Conservation (phyloP, 2,113 vertebrate genomes). For the Andinoacara biseriatus region DNA sequence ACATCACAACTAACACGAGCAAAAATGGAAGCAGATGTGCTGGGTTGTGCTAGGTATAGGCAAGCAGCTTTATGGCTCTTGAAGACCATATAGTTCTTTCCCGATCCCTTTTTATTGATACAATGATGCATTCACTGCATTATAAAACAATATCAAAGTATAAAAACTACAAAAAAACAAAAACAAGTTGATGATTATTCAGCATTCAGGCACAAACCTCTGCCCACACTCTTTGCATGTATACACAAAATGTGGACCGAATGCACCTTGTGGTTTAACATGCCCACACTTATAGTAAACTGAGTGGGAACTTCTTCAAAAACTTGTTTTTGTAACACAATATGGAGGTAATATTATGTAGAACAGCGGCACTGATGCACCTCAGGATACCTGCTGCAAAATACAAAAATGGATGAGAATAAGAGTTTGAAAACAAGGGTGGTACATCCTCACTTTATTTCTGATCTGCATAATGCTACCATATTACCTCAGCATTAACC, state of each 20-base stretch:
- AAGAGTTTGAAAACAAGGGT: background rate
- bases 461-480: background rate
- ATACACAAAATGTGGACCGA: background rate
- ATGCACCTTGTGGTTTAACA: background rate
- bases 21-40: conserved; percentile 72
- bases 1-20: conserved; percentile 64
- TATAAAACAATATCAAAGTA: background rate
- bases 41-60: conserved; percentile 6
- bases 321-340: conserved; percentile 17
- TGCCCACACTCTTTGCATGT: conserved; percentile 20
- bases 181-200: conserved; percentile 2
- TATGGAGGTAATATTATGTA: background rate
- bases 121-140: background rate
- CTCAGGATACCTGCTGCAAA: background rate
- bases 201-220: conserved; percentile 10
- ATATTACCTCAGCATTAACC: background rate
- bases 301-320: conserved; percentile 4
- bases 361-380: background rate
- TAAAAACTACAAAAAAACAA: background rate
- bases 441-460: background rate
- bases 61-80: background rate
- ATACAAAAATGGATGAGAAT: background rate
- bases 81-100: background rate
- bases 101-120: background rate
- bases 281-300: conserved; percentile 18